Percentiles rank a stretch among this genome's conserved stretches.
These are phyloP conservation scores for Drosophila triauraria DNA, from an alignment of 1,140 invertebrate genomes.

Conservation along the genomic window DNA sequence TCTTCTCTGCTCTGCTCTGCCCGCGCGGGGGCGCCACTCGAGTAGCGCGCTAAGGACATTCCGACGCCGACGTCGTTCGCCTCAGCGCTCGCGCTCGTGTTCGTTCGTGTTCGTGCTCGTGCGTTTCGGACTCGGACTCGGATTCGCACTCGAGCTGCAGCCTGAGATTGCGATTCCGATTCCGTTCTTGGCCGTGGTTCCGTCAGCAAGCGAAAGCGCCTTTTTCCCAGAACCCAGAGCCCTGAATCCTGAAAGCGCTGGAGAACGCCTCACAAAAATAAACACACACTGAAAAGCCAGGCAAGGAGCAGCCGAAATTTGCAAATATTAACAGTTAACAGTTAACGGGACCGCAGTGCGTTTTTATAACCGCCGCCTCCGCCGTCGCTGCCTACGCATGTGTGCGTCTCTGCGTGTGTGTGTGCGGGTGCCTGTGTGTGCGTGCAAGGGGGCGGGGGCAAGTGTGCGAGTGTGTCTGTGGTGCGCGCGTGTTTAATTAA, in stretches of 20 bases:
- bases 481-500: conserved; percentile 79
- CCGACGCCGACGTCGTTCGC: conserved; percentile 25
- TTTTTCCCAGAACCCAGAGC: conserved; percentile 19
- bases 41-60: conserved; percentile 66
- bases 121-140: conserved; percentile 31
- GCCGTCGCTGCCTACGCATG: conserved; percentile 31
- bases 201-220: conserved; percentile 43
- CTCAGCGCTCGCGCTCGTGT: conserved; percentile 5
- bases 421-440: conserved; percentile 27
- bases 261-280: conserved; percentile 1
- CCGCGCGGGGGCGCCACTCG: conserved; percentile 49
- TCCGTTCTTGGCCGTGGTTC: conserved; percentile 37
- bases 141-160: conserved; percentile 32
- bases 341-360: conserved; percentile 45
- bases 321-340: conserved; percentile 28
- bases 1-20: conserved; percentile 33
- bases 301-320: conserved; percentile 32
- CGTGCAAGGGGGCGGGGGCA: conserved; percentile 37
- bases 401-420: conserved; percentile 2
- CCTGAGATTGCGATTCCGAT: conserved; percentile 40
- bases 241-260: conserved; percentile 28
- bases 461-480: conserved; percentile 29
- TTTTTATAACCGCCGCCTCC: conserved; percentile 49
- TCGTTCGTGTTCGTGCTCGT: conserved; percentile 9
- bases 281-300: conserved; percentile 1